These are phyloP conservation scores for Cryptomyrus ogoouensis DNA, from an alignment of 2,113 vertebrate genomes.

Conservation along the genomic window DNA sequence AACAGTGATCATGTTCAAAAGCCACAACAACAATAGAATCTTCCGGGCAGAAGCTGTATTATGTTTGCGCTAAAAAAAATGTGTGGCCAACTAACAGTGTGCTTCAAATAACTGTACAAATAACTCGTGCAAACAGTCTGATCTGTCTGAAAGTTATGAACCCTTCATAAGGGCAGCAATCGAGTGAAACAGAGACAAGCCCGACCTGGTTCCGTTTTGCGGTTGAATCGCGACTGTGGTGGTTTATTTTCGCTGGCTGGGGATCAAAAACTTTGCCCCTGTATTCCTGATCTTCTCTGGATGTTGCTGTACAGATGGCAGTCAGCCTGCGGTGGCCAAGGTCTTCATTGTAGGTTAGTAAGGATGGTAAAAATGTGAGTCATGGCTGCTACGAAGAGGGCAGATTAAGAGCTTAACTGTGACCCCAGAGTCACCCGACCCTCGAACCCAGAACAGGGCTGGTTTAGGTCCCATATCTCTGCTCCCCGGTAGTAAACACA, in stretches of 20 bases:
- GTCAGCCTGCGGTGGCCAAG: neutral
- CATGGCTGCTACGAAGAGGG: neutral
- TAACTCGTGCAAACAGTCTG: neutral
- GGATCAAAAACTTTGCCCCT: neutral
- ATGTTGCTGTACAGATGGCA: neutral
- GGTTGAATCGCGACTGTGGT: neutral
- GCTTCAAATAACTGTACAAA: neutral
- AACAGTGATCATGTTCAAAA: neutral
- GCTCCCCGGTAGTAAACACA: neutral
- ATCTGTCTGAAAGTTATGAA: neutral
- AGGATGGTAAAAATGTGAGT: neutral
- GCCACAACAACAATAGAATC: neutral
- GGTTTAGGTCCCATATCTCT: neutral
- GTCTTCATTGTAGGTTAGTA: neutral
- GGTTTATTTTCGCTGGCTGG: neutral
- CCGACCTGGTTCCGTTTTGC: neutral
- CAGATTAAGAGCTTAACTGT: neutral
- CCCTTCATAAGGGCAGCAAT: neutral
- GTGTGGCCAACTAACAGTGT: neutral
- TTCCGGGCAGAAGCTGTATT: neutral
- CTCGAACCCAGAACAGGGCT: neutral
- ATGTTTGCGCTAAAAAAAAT: neutral
- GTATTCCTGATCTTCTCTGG: neutral
- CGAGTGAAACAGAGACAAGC: neutral
- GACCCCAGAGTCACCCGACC: neutral